A percentile compares a stretch with the other conserved stretches of the same genome.
These are phyloP conservation scores for Bombyx mandarina DNA, from an alignment of 1,140 invertebrate species.

Conservation along the genomic window DNA sequence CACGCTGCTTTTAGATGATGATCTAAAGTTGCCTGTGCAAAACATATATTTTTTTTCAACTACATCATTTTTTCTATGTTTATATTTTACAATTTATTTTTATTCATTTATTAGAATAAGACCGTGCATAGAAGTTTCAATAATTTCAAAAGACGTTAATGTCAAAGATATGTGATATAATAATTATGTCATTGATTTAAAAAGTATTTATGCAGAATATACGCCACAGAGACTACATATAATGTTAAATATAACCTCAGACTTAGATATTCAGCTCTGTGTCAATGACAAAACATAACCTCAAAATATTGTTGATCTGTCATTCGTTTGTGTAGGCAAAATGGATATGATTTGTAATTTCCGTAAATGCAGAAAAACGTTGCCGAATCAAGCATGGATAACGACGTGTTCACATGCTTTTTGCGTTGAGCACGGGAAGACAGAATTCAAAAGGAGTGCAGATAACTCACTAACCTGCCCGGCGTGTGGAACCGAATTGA, in stretches of 20 bases:
- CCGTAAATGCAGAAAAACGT: conserved; percentile 65
- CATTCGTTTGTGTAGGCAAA: neutral
- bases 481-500: conserved; percentile 62
- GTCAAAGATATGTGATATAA: neutral
- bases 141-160: neutral
- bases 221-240: neutral
- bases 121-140: neutral
- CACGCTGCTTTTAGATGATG: conserved; percentile 80
- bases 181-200: neutral
- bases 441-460: conserved; percentile 59
- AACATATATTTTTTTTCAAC: conserved; percentile 12
- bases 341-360: conserved; percentile 68
- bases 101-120: neutral
- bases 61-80: conserved; percentile 2
- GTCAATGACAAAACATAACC: neutral
- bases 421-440: conserved; percentile 68
- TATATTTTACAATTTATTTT: neutral
- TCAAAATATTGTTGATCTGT: neutral
- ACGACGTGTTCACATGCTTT: conserved; percentile 72
- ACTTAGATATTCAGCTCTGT: neutral
- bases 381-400: conserved; percentile 67
- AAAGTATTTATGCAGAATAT: neutral
- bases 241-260: conserved; percentile 14
- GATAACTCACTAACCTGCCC: conserved; percentile 61
- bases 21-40: conserved; percentile 75